Base-by-base conservation (phyloP, 2,113 vertebrate species). In the Leucoraja erinaceus region DNA sequence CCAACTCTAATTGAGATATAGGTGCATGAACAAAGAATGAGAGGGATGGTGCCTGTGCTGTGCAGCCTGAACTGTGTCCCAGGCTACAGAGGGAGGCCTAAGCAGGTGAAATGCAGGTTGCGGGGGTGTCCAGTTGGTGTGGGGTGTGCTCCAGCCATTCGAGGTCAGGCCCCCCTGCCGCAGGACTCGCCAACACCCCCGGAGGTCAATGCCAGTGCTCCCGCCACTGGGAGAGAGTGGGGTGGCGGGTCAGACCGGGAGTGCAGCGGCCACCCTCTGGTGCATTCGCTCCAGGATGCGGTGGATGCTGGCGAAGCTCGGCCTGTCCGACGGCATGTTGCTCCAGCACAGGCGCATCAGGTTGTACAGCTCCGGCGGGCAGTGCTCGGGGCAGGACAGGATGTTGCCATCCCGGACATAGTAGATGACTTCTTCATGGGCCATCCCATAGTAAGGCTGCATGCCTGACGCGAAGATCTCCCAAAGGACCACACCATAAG, bases 261-360 rank as follows among this genome's bases (percentile, higher is more conserved):
- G 93, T 1, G 94, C 61, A 3, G 93, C 95, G 0, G 97, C 93
- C 0, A 96, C 96, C 94, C 96, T 96, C 66, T 97, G 96, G 0
- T 98, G 98, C 97, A 99, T 99, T 11, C 98, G 98, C 84, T 98
- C 98, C 95, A 99, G 95, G 93, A 99, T 99, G 72, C 98, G 95
- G 93, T 99, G 97, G 93, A 99, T 99, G 59, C 98, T 98, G 66
- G 97, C 94, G 74, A 99, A 99, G 93, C 98, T 96, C 4, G 99
- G 99, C 61, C 99, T 95, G 77, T 99, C 98, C 0, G 97, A 94
- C 0, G 98, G 97, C 76, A 97, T 94, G 75, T 96, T 96, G 95
- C 98, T 99, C 99, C 99, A 99, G 56, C 99, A 99, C 56, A 99
- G 97, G 1, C 98, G 97, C 99, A 99, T 99, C 38, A 99, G 96